These are phyloP conservation scores for Yponomeuta sedellus DNA, from an alignment of 2,888 invertebrate genomes.

Conservation along the genomic window DNA sequence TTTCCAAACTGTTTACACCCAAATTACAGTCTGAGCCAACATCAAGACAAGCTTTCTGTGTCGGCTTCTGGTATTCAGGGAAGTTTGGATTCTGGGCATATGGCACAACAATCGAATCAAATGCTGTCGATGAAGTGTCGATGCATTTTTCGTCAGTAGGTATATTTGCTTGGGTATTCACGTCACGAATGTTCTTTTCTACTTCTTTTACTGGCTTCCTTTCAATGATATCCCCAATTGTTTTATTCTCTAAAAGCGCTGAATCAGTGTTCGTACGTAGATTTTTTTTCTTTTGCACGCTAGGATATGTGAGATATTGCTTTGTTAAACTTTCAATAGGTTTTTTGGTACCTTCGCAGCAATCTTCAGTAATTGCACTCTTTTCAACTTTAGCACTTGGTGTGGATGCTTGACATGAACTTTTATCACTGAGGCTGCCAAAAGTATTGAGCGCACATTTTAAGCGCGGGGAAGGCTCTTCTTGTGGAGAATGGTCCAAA, in stretches of 20 bases:
- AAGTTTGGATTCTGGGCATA: neutral
- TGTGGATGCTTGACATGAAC: neutral
- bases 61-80: neutral
- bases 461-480: neutral
- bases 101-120: neutral
- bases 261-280: conserved; percentile 15
- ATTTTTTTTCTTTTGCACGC: conserved; percentile 8
- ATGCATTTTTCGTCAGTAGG: neutral
- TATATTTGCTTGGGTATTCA: neutral
- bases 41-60: no score
- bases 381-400: neutral
- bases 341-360: neutral
- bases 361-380: neutral
- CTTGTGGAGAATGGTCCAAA: neutral
- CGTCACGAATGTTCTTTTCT: neutral
- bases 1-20: no score
- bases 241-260: conserved; percentile 2
- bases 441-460: neutral
- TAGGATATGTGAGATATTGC: conserved; percentile 11
- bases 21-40: no score
- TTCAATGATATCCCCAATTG: neutral
- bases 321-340: neutral
- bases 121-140: no score
- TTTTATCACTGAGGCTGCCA: neutral
- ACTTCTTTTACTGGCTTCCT: conserved; percentile 43